These are phyloP conservation scores for Gobio occitaniae DNA, from an alignment of 2,797 vertebrate species.

Conservation along the genomic window DNA sequence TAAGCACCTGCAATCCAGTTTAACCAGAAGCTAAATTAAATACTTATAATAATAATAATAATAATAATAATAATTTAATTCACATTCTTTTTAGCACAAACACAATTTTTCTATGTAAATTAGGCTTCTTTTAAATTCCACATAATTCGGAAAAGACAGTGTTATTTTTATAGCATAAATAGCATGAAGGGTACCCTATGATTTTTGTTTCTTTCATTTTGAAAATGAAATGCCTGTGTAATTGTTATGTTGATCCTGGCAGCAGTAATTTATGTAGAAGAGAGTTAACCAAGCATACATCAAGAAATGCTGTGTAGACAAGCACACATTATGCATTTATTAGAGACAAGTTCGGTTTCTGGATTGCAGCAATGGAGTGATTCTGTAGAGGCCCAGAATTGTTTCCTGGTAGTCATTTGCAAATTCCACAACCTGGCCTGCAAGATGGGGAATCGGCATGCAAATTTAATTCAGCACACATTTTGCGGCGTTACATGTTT, in stretches of 20 bases:
- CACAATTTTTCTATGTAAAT: neutral
- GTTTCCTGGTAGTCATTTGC: neutral
- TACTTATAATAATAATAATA: neutral
- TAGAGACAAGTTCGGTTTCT: neutral
- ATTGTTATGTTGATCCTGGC: neutral
- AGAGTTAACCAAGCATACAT: neutral
- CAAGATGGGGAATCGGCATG: neutral
- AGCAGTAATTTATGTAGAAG: neutral
- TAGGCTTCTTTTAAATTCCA: neutral
- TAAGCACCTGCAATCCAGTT: constrained; percentile 1
- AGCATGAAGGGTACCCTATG: neutral
- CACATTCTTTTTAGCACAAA: neutral
- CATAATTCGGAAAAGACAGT: neutral
- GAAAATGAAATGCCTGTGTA: too few relatives aligned
- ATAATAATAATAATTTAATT: neutral
- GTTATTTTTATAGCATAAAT: neutral
- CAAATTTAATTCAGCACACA: neutral
- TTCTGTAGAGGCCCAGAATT: neutral
- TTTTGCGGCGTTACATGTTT: neutral
- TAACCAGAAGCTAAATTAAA: constrained; percentile 2
- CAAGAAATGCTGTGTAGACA: neutral
- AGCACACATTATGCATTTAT: neutral
- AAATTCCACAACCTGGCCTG: neutral
- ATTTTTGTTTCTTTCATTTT: neutral
- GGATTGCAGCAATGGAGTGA: neutral